Percentiles rank a stretch among this genome's conserved stretches.
Evolutionary conservation across 2,888 invertebrate species (phyloP).

Genomic region (Orthosia incerta): DNA sequence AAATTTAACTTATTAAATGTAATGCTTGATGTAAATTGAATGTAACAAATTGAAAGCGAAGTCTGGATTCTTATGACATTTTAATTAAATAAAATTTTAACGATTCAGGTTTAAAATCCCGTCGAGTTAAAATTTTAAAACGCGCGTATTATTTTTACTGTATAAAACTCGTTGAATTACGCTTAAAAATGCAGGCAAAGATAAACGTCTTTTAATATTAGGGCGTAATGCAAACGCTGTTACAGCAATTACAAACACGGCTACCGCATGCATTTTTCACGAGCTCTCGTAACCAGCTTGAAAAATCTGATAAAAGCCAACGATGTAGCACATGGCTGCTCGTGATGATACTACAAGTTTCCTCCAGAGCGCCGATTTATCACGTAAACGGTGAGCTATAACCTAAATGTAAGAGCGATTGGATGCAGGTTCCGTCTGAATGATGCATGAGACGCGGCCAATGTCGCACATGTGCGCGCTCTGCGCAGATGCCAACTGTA

Average conservation of each 20-base stretch:
- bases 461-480: constrained; percentile 67
- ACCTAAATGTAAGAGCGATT: constrained; percentile 80
- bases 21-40: neutral
- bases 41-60: neutral
- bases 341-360: constrained; percentile 82
- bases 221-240: constrained; percentile 61
- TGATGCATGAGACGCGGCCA: constrained; percentile 77
- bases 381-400: constrained; percentile 75
- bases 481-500: constrained; percentile 68
- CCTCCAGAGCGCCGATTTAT: constrained; percentile 77
- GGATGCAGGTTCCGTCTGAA: constrained; percentile 81
- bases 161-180: constrained; percentile 36
- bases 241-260: constrained; percentile 74
- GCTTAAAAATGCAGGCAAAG: constrained; percentile 40
- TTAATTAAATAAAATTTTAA: constrained; percentile 27
- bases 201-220: constrained; percentile 55
- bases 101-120: neutral
- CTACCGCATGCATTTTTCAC: constrained; percentile 80
- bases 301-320: constrained; percentile 81
- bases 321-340: constrained; percentile 76
- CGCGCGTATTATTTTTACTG: no score
- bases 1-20: neutral
- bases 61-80: neutral
- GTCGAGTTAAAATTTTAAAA: neutral
- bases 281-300: constrained; percentile 76